Base-by-base conservation (phyloP, 2,797 vertebrate species). In the Epinephelus coioides region DNA sequence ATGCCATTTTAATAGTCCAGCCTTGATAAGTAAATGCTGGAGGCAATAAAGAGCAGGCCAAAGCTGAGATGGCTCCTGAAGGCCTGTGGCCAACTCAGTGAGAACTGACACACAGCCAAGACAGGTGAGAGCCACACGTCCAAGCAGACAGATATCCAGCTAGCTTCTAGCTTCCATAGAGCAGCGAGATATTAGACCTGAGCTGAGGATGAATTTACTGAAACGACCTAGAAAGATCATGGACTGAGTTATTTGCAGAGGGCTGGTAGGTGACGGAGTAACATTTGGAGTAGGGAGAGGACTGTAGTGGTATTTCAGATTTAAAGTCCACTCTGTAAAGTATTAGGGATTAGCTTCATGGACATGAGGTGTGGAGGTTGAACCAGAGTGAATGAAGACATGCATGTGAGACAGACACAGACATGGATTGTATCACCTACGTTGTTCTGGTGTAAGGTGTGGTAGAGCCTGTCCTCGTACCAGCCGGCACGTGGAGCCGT, bases 401-500 rank as follows among this genome's bases (percentile, higher is more conserved):
- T 60, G 19, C 21, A 34, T 34, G 23, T 40, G 17, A 30, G 19
- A 43, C 38, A 3, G 51, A 57, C 27, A 71, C 23, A 78, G 17
- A 54, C 19, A 17, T 6, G 3, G 6, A 12, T 15, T 11, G 18
- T 0, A 23, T 15, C 19, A 50, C 94, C 77, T 96, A 99, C 97
- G 88, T 95, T 98, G 97, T 77, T 98, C 97, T 6, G 95, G 85
- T 65, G 97, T 96, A 66, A 97, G 88, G 54, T 97, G 96, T 4
- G 94, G 90, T 83, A 97, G 93, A 13, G 95, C 89, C 78, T 98
- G 97, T 86, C 97, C 98, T 83, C 97, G 95, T 78, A 99, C 96
- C 23, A 98, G 96, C 84, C 95, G 95, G 92, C 98, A 99, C 0
- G 96, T 97, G 57, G 97, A 96, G 75, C 97, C 96, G 6, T 97